Base-by-base conservation (phyloP, 2,888 invertebrate species). In the Metellina segmentata region DNA sequence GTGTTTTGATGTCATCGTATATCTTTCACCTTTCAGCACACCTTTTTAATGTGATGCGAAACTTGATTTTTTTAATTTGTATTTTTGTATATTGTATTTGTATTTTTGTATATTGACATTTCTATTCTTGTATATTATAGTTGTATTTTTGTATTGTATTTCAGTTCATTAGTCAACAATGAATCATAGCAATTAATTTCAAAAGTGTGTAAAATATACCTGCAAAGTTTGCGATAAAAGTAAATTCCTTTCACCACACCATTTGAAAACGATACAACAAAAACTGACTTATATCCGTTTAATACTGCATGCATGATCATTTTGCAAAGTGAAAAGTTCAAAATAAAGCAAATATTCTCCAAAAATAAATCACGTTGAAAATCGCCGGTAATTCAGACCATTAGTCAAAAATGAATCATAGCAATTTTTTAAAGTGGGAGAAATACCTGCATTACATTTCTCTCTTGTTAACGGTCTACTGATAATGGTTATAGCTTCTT, bases 401-500 rank as follows among this genome's bases (percentile, higher is more conserved):
- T 79, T 53, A 53, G 79, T 79, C 79, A 61, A 79, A 61, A 79
- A 79, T 79, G 79, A 79, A 34, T 61, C 61, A 53, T 34, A 16
- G 20, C 20, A 79, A 79, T 79, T 79, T 75, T 77, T 79, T 53
- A 61, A 79, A 61, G 53, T 61, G 79, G 34, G 34, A 61, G 61
- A 79, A 79, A 61, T 79, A 61, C 61, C 61, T 79, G 53, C 61
- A 77, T 34, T 34, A 34, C 13, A 79, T 61, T 19, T 20, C 61
- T 81, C 69, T 20, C 69, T 69, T 61, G 69, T 81, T 82, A 51
- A 48, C 82, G 82, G 49, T 82, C 71, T 71, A 82, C 71, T 82
- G 82, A 51, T 82, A 49, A 82, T 82, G 82, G 69, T 82, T 82
- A 70, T 71, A n/a, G n/a, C 82, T 82, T 82, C 81, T 82, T 82